These are phyloP conservation scores for Malaclemys terrapin DNA, from an alignment of 2,113 vertebrate genomes.

Conservation along the genomic window DNA sequence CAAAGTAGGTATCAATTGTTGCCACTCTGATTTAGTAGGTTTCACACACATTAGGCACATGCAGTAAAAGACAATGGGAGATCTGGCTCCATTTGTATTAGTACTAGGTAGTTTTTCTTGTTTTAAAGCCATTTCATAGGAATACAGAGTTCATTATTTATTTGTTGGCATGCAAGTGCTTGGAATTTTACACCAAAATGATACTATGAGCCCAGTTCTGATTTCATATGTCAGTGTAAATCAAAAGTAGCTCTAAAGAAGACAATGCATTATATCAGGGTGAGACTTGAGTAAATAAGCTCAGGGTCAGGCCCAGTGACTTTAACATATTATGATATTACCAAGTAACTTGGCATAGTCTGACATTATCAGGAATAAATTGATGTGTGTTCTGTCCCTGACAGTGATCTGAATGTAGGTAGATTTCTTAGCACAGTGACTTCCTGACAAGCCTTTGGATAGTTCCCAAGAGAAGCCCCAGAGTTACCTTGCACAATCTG, in stretches of 20 bases:
- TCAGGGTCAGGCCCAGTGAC: accelerated
- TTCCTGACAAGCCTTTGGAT: not conserved
- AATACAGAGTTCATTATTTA: not conserved
- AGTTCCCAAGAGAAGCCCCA: not conserved
- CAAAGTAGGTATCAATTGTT: not conserved
- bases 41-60: not conserved
- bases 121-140: not conserved
- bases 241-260: not conserved
- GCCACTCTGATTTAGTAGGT: not conserved
- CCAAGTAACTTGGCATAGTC: accelerated
- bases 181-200: not conserved
- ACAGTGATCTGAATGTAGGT: not conserved
- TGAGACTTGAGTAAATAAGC: not conserved
- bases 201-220: accelerated
- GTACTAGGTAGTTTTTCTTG: not conserved
- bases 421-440: slow-evolving; percentile 28
- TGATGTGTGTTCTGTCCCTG: not conserved
- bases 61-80: not conserved
- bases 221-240: accelerated
- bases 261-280: accelerated
- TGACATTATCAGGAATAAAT: accelerated
- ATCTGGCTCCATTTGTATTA: not conserved
- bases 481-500: not conserved
- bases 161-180: not conserved
- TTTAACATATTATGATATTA: accelerated